Percentiles rank a stretch among this genome's conserved stretches.
These are phyloP conservation scores for Tricholauxania praeusta DNA, from an alignment of 2,888 invertebrate species.

Conservation along the genomic window DNA sequence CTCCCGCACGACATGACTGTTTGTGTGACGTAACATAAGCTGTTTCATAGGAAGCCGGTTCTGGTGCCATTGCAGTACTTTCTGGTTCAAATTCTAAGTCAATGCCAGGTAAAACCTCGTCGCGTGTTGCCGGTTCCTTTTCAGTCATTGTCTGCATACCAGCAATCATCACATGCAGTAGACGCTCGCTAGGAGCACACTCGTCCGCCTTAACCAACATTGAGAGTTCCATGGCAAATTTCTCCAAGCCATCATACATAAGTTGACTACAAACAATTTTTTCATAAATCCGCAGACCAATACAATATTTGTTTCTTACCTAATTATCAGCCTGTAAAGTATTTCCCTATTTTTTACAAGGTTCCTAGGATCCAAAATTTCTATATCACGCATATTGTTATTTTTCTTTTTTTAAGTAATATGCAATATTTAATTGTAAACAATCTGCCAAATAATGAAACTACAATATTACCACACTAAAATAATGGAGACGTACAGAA, in stretches of 20 bases:
- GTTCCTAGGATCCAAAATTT: slow-evolving; percentile 76
- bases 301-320: slow-evolving; percentile 70
- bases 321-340: slow-evolving; percentile 91
- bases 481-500: no score
- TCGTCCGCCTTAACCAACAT: slow-evolving; percentile 90
- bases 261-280: slow-evolving; percentile 75
- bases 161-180: slow-evolving; percentile 86
- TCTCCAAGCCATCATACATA: slow-evolving; percentile 96
- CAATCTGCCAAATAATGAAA: not conserved
- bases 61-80: slow-evolving; percentile 91
- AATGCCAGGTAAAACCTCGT: slow-evolving; percentile 65
- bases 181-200: slow-evolving; percentile 95
- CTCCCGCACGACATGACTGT: slow-evolving; percentile 94
- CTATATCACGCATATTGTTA: slow-evolving; percentile 64
- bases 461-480: no score
- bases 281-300: not conserved
- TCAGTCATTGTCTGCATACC: slow-evolving; percentile 86
- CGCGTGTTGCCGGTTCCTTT: slow-evolving; percentile 70
- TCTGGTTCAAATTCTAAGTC: slow-evolving; percentile 98
- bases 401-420: not conserved
- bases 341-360: slow-evolving; percentile 89
- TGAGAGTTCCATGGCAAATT: slow-evolving; percentile 88
- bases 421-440: slow-evolving; percentile 20
- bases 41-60: slow-evolving; percentile 97
- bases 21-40: slow-evolving; percentile 99